These are phyloP conservation scores for Pseudomugil tenellus DNA, from an alignment of 2,797 vertebrate genomes.

Conservation along the genomic window DNA sequence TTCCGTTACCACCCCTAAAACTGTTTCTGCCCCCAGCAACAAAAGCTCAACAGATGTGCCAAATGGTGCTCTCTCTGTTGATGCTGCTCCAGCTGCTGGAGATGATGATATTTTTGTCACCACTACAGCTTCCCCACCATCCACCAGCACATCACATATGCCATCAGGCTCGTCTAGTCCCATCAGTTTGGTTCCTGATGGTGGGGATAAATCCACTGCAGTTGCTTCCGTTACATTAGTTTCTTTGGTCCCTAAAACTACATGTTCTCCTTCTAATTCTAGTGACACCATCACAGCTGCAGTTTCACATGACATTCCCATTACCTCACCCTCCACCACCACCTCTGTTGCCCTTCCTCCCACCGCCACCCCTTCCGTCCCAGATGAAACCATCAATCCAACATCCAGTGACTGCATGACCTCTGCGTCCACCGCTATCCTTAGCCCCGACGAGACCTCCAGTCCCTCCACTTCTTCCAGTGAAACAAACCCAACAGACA, in stretches of 20 bases:
- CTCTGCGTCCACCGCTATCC: constrained; percentile 19
- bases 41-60: constrained; percentile 45
- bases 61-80: constrained; percentile 32
- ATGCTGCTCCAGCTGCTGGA: constrained; percentile 30
- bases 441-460: constrained; percentile 7
- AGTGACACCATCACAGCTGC: constrained; percentile 25
- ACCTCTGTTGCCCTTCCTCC: constrained; percentile 20
- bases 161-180: constrained; percentile 18
- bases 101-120: constrained; percentile 36
- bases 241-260: constrained; percentile 33
- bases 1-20: constrained; percentile 49
- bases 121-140: constrained; percentile 25
- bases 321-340: constrained; percentile 26
- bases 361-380: constrained; percentile 22
- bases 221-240: constrained; percentile 23
- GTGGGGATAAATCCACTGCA: constrained; percentile 18
- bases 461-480: constrained; percentile 54
- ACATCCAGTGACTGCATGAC: constrained; percentile 30
- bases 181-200: constrained; percentile 7
- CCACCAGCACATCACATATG: constrained; percentile 42
- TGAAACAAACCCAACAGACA: constrained; percentile 59
- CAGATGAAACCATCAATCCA: constrained; percentile 26
- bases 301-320: constrained; percentile 29
- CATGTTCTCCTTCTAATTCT: constrained; percentile 23
- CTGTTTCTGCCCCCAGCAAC: constrained; percentile 31